A percentile compares a stretch with the other conserved stretches of the same genome.
phyloP scores from a whole-genome alignment of 1,140 invertebrate genomes.

The Oppia nitens region DNA sequence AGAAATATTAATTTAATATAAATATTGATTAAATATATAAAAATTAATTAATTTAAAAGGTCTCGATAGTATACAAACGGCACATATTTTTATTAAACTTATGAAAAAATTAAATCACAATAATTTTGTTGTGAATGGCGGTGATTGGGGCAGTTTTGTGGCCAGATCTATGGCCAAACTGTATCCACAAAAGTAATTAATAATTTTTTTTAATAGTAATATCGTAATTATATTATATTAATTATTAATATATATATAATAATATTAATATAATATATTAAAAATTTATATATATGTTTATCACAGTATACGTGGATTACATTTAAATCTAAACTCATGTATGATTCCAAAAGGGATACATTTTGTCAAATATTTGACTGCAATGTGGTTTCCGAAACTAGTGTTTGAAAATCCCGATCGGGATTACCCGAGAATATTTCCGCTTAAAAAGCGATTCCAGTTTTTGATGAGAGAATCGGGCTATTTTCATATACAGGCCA shows the following conservation, averaged over 20 bases:
- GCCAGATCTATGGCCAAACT: conserved; percentile 3
- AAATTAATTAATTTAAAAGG: no score
- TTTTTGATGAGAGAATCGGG: conserved; percentile 47
- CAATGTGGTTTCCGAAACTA: conserved; percentile 35
- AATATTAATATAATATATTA: not conserved
- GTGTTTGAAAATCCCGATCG: conserved; percentile 33
- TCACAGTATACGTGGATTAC: not conserved
- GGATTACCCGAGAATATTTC: conserved; percentile 36
- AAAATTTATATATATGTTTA: not conserved
- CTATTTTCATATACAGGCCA: conserved; percentile 58
- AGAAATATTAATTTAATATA: not conserved
- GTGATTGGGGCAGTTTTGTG: conserved; percentile 9
- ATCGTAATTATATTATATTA: no score
- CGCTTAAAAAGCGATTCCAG: conserved; percentile 21
- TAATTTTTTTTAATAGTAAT: no score
- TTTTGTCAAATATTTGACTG: conserved; percentile 35
- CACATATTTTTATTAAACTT: conserved; percentile 10
- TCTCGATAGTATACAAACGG: conserved; percentile 12
- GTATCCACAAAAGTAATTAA: conserved; percentile 6
- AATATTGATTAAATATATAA: no score
- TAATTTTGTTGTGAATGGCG: conserved; percentile 11
- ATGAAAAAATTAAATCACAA: conserved; percentile 12
- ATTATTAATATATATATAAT: no score
- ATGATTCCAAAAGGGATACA: not conserved
- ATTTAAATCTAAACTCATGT: not conserved